Evolutionary conservation across 2,888 invertebrate genomes (phyloP).

Genomic region (Fissipunctia ypsillon): DNA sequence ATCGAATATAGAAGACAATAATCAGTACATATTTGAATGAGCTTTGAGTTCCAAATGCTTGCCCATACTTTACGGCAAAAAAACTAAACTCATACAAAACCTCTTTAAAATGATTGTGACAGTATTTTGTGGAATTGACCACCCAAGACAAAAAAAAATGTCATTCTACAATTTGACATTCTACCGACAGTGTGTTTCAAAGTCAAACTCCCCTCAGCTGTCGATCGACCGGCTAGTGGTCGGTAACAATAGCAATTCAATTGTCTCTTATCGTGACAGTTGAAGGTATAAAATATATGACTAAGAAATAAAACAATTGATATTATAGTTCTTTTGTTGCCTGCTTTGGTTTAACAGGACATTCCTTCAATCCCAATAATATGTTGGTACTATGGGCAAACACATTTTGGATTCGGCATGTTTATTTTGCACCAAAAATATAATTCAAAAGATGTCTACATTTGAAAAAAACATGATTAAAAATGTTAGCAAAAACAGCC

Average conservation of each 20-base stretch:
- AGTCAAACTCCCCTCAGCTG: too few species aligned
- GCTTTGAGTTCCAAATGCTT: not conserved
- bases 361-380: conserved; percentile 15
- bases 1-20: not conserved
- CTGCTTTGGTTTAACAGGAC: conserved; percentile 48
- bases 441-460: conserved; percentile 1
- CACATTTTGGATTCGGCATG: conserved; percentile 26
- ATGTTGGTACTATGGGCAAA: conserved; percentile 1
- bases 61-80: not conserved
- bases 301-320: conserved; percentile 32
- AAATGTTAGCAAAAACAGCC: conserved; percentile 67
- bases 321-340: conserved; percentile 6
- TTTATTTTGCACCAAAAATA: conserved; percentile 27
- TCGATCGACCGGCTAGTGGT: too few species aligned
- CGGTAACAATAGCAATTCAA: too few species aligned
- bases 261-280: too few species aligned
- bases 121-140: conserved; percentile 40
- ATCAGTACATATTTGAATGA: not conserved
- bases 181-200: conserved; percentile 17
- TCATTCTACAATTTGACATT: conserved; percentile 39
- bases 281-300: conserved; percentile 9
- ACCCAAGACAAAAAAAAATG: too few species aligned
- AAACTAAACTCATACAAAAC: not conserved
- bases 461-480: conserved; percentile 43
- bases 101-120: conserved; percentile 33